Conservation (phyloP, 2,113 vertebrate genomes). For the Vulpes lagopus region DNA sequence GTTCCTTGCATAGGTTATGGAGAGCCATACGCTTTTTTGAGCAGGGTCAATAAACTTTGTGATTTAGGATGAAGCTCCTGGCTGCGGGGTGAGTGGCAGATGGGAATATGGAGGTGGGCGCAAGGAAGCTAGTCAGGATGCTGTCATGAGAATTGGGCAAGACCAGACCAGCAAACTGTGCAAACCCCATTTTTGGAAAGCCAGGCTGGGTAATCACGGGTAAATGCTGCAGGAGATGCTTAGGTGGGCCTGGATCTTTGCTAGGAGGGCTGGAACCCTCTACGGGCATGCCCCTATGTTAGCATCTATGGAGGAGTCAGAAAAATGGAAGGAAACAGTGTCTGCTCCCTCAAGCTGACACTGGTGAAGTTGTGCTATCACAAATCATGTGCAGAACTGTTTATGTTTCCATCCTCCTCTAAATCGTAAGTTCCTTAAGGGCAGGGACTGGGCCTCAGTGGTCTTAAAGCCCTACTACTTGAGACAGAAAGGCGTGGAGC, state of each 20-base stretch:
- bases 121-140: not conserved
- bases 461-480: not conserved
- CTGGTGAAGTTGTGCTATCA: not conserved
- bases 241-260: not conserved
- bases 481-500: not conserved
- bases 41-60: not conserved
- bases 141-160: not conserved
- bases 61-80: not conserved
- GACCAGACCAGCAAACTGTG: not conserved
- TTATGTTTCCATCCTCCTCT: not conserved
- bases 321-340: not conserved
- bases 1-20: not conserved
- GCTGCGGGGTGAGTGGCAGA: not conserved
- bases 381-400: not conserved
- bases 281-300: not conserved
- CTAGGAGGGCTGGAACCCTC: not conserved
- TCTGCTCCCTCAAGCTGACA: not conserved
- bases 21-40: not conserved
- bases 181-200: not conserved
- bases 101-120: not conserved
- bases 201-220: not conserved
- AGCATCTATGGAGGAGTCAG: not conserved
- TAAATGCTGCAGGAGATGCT: not conserved
- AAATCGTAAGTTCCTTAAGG: not conserved
- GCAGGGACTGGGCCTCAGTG: not conserved